Evolutionary conservation across 2,888 invertebrate species (phyloP).

Genomic region (Pterostichus madidus): DNA sequence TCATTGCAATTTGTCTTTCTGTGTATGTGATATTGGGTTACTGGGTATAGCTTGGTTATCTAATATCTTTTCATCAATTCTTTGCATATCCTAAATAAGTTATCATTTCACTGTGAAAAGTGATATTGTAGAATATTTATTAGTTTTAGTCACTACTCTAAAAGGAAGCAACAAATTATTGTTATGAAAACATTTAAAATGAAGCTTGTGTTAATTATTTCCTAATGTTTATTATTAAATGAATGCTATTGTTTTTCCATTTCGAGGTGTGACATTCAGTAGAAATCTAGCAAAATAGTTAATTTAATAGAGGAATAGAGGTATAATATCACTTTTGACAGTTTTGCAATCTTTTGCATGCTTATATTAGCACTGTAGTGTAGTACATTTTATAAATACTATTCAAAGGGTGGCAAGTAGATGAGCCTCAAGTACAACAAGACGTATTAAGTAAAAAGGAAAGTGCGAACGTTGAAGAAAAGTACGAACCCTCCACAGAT

Average conservation of each 20-base stretch:
- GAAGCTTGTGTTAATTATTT: not conserved
- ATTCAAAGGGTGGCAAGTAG: conserved; percentile 63
- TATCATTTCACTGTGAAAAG: conserved; percentile 54
- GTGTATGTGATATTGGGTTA: conserved; percentile 65
- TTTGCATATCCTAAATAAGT: conserved; percentile 62
- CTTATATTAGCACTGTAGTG: conserved; percentile 66
- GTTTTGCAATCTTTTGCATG: conserved; percentile 64
- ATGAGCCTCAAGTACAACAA: conserved; percentile 52
- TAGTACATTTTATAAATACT: conserved; percentile 65
- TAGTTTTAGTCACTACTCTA: conserved; percentile 18
- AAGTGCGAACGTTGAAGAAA: conserved; percentile 20
- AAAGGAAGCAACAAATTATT: conserved; percentile 1
- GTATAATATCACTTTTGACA: conserved; percentile 54
- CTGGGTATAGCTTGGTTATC: conserved; percentile 65
- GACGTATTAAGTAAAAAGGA: conserved; percentile 25
- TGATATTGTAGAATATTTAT: conserved; percentile 35
- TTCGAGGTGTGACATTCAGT: not conserved
- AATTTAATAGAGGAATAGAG: conserved; percentile 34
- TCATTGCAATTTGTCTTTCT: conserved; percentile 53
- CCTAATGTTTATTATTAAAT: not conserved
- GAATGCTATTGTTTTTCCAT: conserved; percentile 1
- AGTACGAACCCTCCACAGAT: conserved; percentile 24
- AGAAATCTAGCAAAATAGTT: conserved; percentile 32
- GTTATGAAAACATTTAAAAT: too few species aligned
- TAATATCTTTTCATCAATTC: conserved; percentile 62